phyloP scores from a whole-genome alignment of 2,797 vertebrate species.

The Gadopsis marmoratus region DNA sequence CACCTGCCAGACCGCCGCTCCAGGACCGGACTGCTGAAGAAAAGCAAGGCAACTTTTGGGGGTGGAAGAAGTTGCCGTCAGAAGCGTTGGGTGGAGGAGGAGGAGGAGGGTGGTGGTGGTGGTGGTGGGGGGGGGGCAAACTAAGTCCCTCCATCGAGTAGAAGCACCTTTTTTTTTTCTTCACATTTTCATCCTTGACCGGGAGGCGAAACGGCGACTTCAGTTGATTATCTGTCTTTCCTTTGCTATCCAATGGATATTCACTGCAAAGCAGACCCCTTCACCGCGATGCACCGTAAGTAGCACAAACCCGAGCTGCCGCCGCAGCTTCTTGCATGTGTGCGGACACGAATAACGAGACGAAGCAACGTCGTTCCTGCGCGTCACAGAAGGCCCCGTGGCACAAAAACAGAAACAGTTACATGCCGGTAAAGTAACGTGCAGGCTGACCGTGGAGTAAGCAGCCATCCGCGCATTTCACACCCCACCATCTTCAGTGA shows the following conservation, averaged over 20 bases:
- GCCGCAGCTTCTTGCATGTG: slow-evolving; percentile 46
- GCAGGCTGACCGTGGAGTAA: background rate
- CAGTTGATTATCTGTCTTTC: slow-evolving; percentile 98
- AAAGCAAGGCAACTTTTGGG: slow-evolving; percentile 79
- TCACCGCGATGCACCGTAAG: slow-evolving; percentile 99
- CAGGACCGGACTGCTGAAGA: slow-evolving; percentile 81
- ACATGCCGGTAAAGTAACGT: background rate
- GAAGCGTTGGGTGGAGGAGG: too few relatives aligned
- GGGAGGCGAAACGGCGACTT: slow-evolving; percentile 98
- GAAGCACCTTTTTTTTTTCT: slow-evolving; percentile 73
- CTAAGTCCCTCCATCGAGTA: slow-evolving; percentile 71
- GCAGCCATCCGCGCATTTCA: background rate
- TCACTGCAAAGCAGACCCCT: slow-evolving; percentile 99
- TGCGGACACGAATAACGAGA: slow-evolving; percentile 12
- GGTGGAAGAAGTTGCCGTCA: slow-evolving; percentile 82
- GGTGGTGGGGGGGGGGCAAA: slow-evolving; percentile 55
- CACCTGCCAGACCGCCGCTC: slow-evolving; percentile 83
- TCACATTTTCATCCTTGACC: slow-evolving; percentile 74
- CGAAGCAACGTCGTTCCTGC: slow-evolving; percentile 3
- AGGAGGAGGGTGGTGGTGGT: slow-evolving; percentile 64
- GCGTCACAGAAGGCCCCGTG: slow-evolving; percentile 16
- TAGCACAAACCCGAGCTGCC: slow-evolving; percentile 79
- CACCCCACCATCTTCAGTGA: background rate
- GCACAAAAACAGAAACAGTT: slow-evolving; percentile 20
- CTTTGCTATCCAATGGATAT: slow-evolving; percentile 99